Percentiles rank a stretch among this genome's conserved stretches.
Conservation (phyloP, 2,113 vertebrate genomes). For the Upupa epops region DNA sequence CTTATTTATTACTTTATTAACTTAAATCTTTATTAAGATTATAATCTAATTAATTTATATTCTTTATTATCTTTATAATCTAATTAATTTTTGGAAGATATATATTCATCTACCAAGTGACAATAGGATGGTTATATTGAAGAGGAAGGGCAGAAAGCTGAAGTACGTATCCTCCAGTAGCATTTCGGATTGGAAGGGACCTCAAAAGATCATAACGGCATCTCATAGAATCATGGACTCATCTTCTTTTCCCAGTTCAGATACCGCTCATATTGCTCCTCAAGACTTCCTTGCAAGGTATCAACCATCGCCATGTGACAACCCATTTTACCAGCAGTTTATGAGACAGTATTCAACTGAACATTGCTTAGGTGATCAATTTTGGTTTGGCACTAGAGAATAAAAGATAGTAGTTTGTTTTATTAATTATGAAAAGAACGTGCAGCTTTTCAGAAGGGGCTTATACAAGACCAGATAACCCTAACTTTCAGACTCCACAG, state of each 20-base stretch:
- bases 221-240: too few species aligned
- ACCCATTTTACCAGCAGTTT: neutral
- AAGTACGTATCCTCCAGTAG: neutral
- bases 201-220: too few species aligned
- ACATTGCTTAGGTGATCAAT: neutral
- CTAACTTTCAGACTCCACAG: neutral
- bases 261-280: neutral
- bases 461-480: neutral
- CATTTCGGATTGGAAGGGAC: too few species aligned
- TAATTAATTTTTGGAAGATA: neutral
- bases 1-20: neutral
- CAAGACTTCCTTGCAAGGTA: neutral
- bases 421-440: neutral
- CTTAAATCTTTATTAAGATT: too few species aligned
- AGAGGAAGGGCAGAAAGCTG: neutral
- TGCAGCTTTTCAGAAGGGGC: neutral
- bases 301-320: neutral
- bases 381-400: neutral
- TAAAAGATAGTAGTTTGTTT: neutral
- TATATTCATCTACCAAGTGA: neutral
- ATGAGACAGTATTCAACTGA: neutral
- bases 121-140: neutral
- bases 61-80: too few species aligned
- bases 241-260: neutral
- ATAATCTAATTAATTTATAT: too few species aligned